Evolutionary conservation across 2,797 vertebrate genomes (phyloP).

Genomic region (Chelonia mydas): DNA sequence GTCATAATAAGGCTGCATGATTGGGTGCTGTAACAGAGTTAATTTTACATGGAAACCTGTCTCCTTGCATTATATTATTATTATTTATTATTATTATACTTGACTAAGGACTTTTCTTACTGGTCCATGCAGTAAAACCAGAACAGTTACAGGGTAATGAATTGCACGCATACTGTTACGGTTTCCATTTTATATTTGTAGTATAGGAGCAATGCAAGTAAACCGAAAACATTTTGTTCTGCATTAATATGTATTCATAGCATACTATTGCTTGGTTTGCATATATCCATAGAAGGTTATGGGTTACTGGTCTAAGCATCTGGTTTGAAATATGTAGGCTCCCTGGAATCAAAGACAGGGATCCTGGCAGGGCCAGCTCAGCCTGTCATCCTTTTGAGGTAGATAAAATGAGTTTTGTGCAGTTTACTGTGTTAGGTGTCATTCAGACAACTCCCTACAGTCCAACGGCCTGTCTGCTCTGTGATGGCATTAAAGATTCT

Average conservation of each 20-base stretch:
- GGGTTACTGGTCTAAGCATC: neutral
- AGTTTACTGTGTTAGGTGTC: neutral
- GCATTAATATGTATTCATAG: neutral
- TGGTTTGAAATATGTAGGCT: neutral
- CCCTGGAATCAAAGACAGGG: neutral
- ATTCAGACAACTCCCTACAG: neutral
- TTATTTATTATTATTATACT: neutral
- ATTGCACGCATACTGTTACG: neutral
- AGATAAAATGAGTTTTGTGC: neutral
- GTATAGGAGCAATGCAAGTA: neutral
- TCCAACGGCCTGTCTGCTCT: neutral
- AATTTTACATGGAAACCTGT: conserved; percentile 41
- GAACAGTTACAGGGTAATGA: neutral
- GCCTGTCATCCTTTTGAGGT: neutral
- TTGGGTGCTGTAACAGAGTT: conserved; percentile 20
- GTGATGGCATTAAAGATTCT: neutral
- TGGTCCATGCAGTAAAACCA: neutral
- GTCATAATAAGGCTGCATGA: neutral
- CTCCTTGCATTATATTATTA: neutral
- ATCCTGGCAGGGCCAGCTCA: neutral
- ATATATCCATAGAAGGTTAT: neutral
- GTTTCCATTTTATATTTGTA: neutral
- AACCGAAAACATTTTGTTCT: neutral
- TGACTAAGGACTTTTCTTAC: neutral
- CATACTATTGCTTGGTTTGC: neutral